phyloP scores from a whole-genome alignment of 2,113 vertebrate species.

The Notothenia coriiceps region DNA sequence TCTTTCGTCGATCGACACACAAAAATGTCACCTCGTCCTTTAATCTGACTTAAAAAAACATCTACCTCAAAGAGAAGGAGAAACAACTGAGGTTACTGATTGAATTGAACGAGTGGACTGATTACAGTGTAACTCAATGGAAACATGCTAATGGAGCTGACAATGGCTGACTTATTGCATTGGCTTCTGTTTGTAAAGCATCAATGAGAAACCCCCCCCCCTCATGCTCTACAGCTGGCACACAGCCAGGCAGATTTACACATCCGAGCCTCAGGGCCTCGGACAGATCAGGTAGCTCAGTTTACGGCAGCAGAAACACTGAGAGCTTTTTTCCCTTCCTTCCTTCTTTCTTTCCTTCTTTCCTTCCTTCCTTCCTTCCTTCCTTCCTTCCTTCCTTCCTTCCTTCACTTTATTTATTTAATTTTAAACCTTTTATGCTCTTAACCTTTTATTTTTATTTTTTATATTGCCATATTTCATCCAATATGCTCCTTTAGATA shows the following conservation, averaged over 20 bases:
- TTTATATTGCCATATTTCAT: too few species aligned
- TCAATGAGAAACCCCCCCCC: slow-evolving; percentile 47
- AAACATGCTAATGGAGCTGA: slow-evolving; percentile 14
- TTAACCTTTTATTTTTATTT: too few species aligned
- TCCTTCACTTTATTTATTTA: too few species aligned
- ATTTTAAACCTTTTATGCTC: too few species aligned
- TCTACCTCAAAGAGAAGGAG: neutral
- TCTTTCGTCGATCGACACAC: slow-evolving; percentile 41
- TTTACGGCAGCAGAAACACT: slow-evolving; percentile 74
- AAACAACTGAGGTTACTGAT: neutral
- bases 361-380: too few species aligned
- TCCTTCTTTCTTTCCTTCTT: too few species aligned
- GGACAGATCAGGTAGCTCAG: slow-evolving; percentile 74
- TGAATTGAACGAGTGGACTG: neutral
- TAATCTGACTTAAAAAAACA: slow-evolving; percentile 17
- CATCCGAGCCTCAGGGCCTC: slow-evolving; percentile 79
- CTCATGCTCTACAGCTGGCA: slow-evolving; percentile 72
- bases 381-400: too few species aligned
- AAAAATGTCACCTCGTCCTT: slow-evolving; percentile 21
- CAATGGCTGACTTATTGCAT: slow-evolving; percentile 23
- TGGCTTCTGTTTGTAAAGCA: slow-evolving; percentile 61
- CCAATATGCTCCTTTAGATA: too few species aligned
- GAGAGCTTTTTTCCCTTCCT: slow-evolving; percentile 13
- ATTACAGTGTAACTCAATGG: neutral
- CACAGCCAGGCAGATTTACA: slow-evolving; percentile 81